Percentiles rank a stretch among this genome's conserved stretches.
Evolutionary conservation across 2,113 vertebrate species (phyloP).

Genomic region (Peromyscus polionotus): DNA sequence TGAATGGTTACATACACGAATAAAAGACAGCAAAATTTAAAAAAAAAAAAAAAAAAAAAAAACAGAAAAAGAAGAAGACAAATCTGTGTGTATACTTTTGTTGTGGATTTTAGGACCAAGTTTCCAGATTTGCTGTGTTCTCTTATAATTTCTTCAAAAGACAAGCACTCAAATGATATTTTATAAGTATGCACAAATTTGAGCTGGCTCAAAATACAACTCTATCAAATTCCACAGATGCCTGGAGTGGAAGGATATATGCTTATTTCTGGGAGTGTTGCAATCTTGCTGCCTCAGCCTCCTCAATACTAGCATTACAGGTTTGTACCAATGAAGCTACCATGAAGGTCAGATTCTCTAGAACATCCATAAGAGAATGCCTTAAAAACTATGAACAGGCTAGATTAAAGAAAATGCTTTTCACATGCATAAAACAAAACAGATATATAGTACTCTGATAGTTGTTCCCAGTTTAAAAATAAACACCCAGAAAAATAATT

Average conservation of each 20-base stretch:
- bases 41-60: neutral
- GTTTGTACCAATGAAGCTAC: neutral
- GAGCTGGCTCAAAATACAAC: neutral
- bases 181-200: neutral
- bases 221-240: neutral
- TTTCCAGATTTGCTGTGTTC: neutral
- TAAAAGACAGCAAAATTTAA: neutral
- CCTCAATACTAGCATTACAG: neutral
- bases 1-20: neutral
- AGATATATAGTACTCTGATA: neutral
- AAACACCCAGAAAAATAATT: neutral
- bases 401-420: neutral
- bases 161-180: neutral
- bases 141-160: neutral
- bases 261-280: neutral
- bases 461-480: neutral
- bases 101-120: neutral
- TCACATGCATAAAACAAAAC: neutral
- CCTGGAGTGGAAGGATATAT: neutral
- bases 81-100: neutral
- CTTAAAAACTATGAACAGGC: neutral
- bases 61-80: neutral
- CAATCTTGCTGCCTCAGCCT: neutral
- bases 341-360: neutral
- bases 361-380: neutral